Evolutionary conservation across 2,797 vertebrate genomes (phyloP).

Genomic region (Gallinago nigripennis): DNA sequence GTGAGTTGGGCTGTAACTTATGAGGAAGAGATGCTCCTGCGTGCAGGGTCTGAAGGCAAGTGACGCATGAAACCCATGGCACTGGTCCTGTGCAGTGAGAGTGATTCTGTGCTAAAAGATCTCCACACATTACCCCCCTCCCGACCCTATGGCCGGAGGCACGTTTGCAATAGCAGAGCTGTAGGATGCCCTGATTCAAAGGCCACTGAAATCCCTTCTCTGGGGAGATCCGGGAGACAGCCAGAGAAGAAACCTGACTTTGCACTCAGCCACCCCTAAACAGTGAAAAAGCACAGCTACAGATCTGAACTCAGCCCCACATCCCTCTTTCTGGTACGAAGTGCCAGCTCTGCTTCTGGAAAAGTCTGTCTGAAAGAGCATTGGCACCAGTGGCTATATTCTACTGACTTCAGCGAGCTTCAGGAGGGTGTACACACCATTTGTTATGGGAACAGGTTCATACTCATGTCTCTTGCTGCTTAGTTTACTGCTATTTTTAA

Average conservation of each 20-base stretch:
- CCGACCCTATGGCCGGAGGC: not conserved
- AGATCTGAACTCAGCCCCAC: not conserved
- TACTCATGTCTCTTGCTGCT: not conserved
- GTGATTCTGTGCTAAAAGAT: not conserved
- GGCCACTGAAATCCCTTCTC: not conserved
- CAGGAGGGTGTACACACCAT: fast-evolving
- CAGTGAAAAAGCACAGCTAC: not conserved
- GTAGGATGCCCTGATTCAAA: not conserved
- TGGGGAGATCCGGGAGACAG: not conserved
- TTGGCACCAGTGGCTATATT: not conserved
- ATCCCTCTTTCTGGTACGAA: not conserved
- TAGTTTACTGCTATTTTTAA: not conserved
- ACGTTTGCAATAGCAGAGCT: not conserved
- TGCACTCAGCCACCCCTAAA: not conserved
- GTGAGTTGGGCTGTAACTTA: not conserved
- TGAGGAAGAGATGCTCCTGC: not conserved
- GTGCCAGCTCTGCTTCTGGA: not conserved
- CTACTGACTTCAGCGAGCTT: not conserved
- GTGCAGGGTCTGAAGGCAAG: not conserved
- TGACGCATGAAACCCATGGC: not conserved
- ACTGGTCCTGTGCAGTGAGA: not conserved
- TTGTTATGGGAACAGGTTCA: not conserved
- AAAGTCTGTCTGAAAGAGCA: not conserved
- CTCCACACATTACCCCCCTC: not conserved
- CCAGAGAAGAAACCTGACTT: not conserved